phyloP scores from a whole-genome alignment of 2,888 invertebrate genomes.

The Shargacucullia verbasci region DNA sequence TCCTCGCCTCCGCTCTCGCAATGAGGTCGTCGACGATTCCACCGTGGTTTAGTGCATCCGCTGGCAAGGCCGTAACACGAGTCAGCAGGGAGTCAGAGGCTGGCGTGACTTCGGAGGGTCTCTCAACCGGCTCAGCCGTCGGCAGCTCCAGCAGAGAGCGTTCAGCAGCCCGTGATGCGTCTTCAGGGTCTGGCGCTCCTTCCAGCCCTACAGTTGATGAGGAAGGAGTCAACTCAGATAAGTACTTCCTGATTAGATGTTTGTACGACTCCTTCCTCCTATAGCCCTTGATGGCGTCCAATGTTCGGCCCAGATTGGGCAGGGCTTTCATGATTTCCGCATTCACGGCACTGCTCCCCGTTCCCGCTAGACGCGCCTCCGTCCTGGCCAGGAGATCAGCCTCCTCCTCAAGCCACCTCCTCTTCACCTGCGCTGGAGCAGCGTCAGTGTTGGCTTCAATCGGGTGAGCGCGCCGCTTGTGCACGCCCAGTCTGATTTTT shows the following conservation, averaged over 20 bases:
- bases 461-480: no score
- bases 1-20: background rate
- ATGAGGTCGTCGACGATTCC: conserved; percentile 12
- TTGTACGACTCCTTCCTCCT: conserved; percentile 14
- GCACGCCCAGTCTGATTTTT: no score
- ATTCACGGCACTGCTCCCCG: background rate
- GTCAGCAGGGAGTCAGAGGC: background rate
- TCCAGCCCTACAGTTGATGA: background rate
- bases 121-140: rapidly evolving
- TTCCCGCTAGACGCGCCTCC: conserved; percentile 14
- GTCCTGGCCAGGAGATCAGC: conserved; percentile 7
- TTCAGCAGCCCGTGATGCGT: background rate
- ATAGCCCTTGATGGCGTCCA: conserved; percentile 2
- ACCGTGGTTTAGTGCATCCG: background rate
- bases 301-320: conserved; percentile 7
- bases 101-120: background rate
- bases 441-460: conserved; percentile 11
- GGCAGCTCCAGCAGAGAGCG: background rate
- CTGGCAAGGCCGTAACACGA: background rate
- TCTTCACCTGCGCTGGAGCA: conserved; percentile 20
- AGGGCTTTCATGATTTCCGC: rapidly evolving
- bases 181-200: background rate
- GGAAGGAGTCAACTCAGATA: background rate
- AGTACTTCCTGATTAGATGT: no score
- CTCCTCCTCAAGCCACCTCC: conserved; percentile 4